phyloP scores from a whole-genome alignment of 2,888 invertebrate species.

The Nasonovia ribisnigri region DNA sequence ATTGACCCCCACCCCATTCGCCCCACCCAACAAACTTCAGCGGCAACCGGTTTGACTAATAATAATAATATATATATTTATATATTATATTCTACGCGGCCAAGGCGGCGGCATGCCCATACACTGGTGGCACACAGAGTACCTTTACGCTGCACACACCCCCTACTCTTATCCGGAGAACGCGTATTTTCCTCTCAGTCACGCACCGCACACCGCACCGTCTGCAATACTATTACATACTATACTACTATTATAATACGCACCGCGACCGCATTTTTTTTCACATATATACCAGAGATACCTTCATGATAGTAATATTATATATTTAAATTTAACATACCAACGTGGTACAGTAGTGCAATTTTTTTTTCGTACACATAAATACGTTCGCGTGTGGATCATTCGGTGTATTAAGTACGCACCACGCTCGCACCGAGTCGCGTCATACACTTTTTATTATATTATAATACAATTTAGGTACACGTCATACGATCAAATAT shows the following conservation, averaged over 20 bases:
- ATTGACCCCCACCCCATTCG: neutral
- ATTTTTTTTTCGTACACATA: neutral
- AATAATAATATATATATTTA: slow-evolving; percentile 7
- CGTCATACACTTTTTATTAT: neutral
- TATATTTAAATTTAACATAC: neutral
- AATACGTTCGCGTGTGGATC: neutral
- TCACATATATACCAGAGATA: slow-evolving; percentile 5
- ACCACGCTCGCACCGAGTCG: neutral
- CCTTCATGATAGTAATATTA: neutral
- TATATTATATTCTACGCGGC: neutral
- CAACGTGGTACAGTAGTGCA: neutral
- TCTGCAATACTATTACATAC: neutral
- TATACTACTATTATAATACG: neutral
- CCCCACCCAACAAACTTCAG: neutral
- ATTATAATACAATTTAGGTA: neutral
- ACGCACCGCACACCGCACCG: slow-evolving; percentile 54
- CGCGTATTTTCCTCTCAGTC: slow-evolving; percentile 52
- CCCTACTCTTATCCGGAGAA: slow-evolving; percentile 33
- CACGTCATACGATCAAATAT: neutral
- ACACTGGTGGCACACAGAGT: neutral
- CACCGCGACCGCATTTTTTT: slow-evolving; percentile 14
- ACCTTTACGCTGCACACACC: neutral
- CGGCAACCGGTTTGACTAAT: slow-evolving; percentile 36
- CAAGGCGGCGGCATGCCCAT: neutral
- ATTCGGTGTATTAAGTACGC: neutral